These are phyloP conservation scores for Stomorhina lunata DNA, from an alignment of 2,888 invertebrate genomes.

Conservation along the genomic window DNA sequence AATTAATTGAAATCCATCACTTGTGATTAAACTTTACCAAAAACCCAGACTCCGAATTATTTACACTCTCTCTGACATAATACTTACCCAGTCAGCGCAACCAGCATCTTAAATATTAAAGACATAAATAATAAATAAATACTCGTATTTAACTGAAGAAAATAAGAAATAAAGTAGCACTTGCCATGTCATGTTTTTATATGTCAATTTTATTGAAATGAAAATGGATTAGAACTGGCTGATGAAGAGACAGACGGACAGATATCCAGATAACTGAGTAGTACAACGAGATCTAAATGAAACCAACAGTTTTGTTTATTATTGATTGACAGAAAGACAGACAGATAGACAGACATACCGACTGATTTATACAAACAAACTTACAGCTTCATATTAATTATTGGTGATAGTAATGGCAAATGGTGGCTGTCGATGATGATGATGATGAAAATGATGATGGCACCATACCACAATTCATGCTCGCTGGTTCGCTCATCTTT, in stretches of 20 bases:
- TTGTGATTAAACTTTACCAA: not conserved
- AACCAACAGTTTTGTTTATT: conserved; percentile 43
- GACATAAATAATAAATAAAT: conserved; percentile 10
- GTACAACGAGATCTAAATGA: conserved; percentile 9
- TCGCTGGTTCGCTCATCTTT: not conserved
- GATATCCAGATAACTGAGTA: not conserved
- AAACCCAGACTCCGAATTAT: not conserved
- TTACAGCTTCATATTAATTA: conserved; percentile 1
- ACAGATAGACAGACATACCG: too few relatives aligned
- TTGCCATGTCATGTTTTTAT: conserved; percentile 35
- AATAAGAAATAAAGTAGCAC: conserved; percentile 25
- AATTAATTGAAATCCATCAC: not conserved
- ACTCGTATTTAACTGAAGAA: not conserved
- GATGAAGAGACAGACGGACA: not conserved
- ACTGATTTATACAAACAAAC: conserved; percentile 57
- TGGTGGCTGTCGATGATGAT: conserved; percentile 1
- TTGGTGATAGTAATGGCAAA: not conserved
- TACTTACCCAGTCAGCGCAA: not conserved
- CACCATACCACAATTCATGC: not conserved
- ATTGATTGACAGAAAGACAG: conserved; percentile 61
- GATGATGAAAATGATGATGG: conserved; percentile 23
- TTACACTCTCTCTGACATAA: too few relatives aligned
- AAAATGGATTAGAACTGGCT: conserved; percentile 45
- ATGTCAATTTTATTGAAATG: conserved; percentile 52
- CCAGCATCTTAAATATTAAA: conserved; percentile 29